phyloP scores from a whole-genome alignment of 2,888 invertebrate genomes.

The Cheilosia variabilis region DNA sequence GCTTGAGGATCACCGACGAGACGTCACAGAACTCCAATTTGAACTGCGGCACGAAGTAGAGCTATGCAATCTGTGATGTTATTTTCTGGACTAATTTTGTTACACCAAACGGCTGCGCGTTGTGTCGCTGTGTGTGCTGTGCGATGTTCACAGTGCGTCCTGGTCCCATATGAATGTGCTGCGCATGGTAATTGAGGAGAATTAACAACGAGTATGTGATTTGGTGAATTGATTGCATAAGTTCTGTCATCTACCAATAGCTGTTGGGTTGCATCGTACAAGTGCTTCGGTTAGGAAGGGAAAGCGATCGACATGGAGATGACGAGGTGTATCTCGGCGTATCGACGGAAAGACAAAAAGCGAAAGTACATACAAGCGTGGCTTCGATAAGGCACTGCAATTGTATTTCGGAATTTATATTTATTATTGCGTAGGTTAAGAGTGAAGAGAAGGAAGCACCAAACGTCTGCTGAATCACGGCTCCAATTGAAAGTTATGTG shows the following conservation, averaged over 20 bases:
- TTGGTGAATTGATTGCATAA: constrained; percentile 52
- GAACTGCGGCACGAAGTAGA: constrained; percentile 35
- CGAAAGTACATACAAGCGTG: constrained; percentile 32
- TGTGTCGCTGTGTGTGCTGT: not conserved
- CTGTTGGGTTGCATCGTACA: constrained; percentile 7
- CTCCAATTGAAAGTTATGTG: constrained; percentile 41
- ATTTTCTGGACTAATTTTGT: constrained; percentile 44
- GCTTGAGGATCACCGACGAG: constrained; percentile 6
- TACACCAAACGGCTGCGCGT: constrained; percentile 9
- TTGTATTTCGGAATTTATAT: constrained; percentile 34
- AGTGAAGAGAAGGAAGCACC: constrained; percentile 24
- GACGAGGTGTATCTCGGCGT: constrained; percentile 24
- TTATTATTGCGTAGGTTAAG: constrained; percentile 43
- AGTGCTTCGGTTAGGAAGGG: constrained; percentile 49
- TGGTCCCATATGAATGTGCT: constrained; percentile 20
- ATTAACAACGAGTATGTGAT: constrained; percentile 43
- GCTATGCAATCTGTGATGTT: not conserved
- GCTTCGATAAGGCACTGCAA: constrained; percentile 30
- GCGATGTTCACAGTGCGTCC: constrained; percentile 21
- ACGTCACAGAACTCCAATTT: constrained; percentile 28
- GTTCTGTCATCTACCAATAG: constrained; percentile 34
- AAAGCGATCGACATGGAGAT: constrained; percentile 59
- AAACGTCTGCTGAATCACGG: constrained; percentile 32
- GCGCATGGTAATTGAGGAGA: constrained; percentile 41
- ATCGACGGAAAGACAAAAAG: constrained; percentile 21